Conservation (phyloP, 2,888 invertebrate species). For the Trilocha varians region DNA sequence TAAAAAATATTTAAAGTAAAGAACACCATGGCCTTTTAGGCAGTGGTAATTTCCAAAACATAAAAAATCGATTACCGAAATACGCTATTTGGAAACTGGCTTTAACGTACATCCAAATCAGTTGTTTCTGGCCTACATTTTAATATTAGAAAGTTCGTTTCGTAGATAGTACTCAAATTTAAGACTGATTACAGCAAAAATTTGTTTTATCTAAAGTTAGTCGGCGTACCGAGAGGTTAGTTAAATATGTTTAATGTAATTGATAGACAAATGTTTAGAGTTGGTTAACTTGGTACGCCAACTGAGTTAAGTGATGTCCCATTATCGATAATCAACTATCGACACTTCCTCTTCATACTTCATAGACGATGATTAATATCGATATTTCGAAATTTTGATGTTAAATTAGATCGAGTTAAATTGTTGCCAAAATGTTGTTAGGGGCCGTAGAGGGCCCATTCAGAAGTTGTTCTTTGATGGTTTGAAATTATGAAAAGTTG, state of each 20-base stretch:
- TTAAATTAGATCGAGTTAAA: conserved; percentile 53
- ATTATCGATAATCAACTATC: conserved; percentile 33
- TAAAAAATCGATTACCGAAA: too few species aligned
- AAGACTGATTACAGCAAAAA: conserved; percentile 69
- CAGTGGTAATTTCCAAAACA: too few species aligned
- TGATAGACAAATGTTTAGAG: conserved; percentile 51
- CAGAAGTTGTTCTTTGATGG: conserved; percentile 70
- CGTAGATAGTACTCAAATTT: conserved; percentile 74
- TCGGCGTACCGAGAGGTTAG: conserved; percentile 31
- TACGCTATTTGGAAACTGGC: conserved; percentile 14
- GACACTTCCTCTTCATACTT: conserved; percentile 56
- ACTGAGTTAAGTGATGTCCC: conserved; percentile 26
- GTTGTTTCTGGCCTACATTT: conserved; percentile 64
- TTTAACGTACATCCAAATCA: conserved; percentile 19
- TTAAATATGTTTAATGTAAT: conserved; percentile 30
- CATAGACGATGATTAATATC: conserved; percentile 48
- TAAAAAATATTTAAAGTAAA: too few species aligned
- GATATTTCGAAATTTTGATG: conserved; percentile 32
- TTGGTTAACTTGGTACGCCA: conserved; percentile 29
- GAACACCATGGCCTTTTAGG: too few species aligned
- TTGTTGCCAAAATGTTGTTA: conserved; percentile 75
- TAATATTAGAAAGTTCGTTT: conserved; percentile 63
- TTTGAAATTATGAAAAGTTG: conserved; percentile 67
- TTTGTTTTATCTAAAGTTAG: conserved; percentile 4
- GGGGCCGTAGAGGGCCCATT: conserved; percentile 67